These are phyloP conservation scores for Diadema setosum DNA, from an alignment of 35 echinoderm and acorn worm genomes.

Conservation along the genomic window DNA sequence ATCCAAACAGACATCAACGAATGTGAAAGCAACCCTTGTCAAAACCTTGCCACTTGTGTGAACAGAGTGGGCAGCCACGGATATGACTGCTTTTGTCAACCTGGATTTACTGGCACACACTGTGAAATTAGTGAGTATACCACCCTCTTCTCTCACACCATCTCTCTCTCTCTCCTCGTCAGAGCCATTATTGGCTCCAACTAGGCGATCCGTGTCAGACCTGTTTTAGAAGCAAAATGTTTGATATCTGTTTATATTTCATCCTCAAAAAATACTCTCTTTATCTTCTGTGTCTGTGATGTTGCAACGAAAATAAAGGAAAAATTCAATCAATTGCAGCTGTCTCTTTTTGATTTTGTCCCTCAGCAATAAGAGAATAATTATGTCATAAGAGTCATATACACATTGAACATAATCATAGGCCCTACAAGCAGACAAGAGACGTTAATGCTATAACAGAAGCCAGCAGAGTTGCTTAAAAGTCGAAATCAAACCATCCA, in stretches of 20 bases:
- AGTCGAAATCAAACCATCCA: not conserved
- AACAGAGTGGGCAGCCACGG: conserved; percentile 35
- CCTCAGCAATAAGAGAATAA: not conserved
- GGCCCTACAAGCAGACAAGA: not conserved
- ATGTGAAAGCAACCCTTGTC: conserved; percentile 61
- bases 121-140: conserved; percentile 78
- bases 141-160: too few relatives aligned
- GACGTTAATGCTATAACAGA: not conserved
- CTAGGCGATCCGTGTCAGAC: not conserved
- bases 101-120: conserved; percentile 74
- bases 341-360: too few relatives aligned
- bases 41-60: conserved; percentile 48
- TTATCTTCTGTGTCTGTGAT: not conserved
- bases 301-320: not conserved
- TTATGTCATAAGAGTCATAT: not conserved
- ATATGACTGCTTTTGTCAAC: conserved; percentile 73
- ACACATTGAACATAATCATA: not conserved
- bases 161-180: too few relatives aligned
- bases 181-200: too few relatives aligned
- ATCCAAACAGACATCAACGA: conserved; percentile 46
- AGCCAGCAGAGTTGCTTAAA: not conserved
- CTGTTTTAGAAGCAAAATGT: not conserved
- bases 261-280: not conserved
- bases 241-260: not conserved
- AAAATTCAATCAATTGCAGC: too few relatives aligned